Evolutionary conservation across 2,113 vertebrate species (phyloP).

Genomic region (Platichthys flesus): DNA sequence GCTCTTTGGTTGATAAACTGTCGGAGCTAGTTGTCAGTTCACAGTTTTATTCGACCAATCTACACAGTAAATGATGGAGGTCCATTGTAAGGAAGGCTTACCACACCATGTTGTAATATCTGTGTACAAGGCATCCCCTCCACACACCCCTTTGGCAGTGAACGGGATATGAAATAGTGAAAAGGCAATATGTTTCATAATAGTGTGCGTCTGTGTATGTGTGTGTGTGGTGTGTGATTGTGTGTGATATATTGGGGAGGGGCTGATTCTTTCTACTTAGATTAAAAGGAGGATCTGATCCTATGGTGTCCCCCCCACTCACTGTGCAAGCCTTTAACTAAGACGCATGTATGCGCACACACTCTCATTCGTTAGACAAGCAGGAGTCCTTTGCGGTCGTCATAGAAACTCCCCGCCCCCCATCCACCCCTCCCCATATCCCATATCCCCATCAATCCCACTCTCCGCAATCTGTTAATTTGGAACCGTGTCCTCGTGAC

Average conservation of each 20-base stretch:
- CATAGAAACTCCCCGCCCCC: constrained; percentile 73
- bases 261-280: constrained; percentile 13
- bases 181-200: constrained; percentile 50
- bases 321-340: constrained; percentile 39
- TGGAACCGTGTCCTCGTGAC: constrained; percentile 63
- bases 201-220: constrained; percentile 5
- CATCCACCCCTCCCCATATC: constrained; percentile 6
- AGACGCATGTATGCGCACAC: background rate
- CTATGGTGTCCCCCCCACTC: constrained; percentile 56
- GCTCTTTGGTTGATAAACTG: background rate
- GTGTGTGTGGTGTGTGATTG: constrained; percentile 10
- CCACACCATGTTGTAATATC: too few species aligned
- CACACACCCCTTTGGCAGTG: too few species aligned
- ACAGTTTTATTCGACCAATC: too few species aligned
- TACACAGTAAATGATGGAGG: background rate
- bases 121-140: too few species aligned
- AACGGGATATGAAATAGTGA: constrained; percentile 14
- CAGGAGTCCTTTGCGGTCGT: constrained; percentile 76
- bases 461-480: constrained; percentile 79
- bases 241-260: background rate
- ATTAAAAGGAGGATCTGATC: constrained; percentile 16
- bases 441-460: constrained; percentile 59
- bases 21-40: background rate
- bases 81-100: background rate
- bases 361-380: constrained; percentile 42